Percentiles rank a stretch among this genome's conserved stretches.
Conservation (phyloP, 2,113 vertebrate species). For the Toxostoma redivivum region DNA sequence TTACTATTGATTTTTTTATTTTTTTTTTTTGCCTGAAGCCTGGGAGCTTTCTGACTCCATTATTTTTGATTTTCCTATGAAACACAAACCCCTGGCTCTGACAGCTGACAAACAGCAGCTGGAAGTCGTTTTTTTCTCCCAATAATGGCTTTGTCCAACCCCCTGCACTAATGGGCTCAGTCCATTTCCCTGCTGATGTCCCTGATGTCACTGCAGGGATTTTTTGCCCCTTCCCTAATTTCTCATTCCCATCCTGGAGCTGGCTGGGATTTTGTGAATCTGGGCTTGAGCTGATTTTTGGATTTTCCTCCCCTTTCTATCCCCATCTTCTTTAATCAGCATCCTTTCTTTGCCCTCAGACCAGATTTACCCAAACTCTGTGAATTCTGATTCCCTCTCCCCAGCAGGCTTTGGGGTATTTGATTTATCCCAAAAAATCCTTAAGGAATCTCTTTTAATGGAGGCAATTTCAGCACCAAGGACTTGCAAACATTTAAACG, state of each 20-base stretch:
- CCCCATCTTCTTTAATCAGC: not conserved
- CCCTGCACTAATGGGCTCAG: slow-evolving; percentile 77
- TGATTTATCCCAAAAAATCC: not conserved
- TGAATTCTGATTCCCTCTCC: not conserved
- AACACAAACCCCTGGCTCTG: slow-evolving; percentile 82
- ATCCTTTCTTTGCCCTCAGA: not conserved
- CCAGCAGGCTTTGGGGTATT: not conserved
- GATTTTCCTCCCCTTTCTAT: not conserved
- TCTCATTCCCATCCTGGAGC: slow-evolving; percentile 43
- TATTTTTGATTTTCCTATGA: slow-evolving; percentile 88
- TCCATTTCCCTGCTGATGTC: slow-evolving; percentile 66
- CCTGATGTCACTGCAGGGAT: slow-evolving; percentile 64
- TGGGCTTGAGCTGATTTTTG: not conserved
- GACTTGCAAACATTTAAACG: not conserved
- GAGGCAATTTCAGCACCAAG: not conserved
- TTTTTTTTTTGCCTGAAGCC: slow-evolving; percentile 72
- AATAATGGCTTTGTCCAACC: slow-evolving; percentile 85
- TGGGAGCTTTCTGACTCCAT: slow-evolving; percentile 79
- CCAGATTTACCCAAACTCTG: accelerated
- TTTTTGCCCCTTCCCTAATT: slow-evolving; percentile 32
- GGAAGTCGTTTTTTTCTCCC: slow-evolving; percentile 85
- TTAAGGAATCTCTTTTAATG: not conserved
- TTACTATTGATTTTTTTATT: slow-evolving; percentile 80
- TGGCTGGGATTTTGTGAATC: not conserved
- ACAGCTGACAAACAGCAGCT: slow-evolving; percentile 89